Conservation (phyloP, 2,113 vertebrate species). For the Mesoclemmys tuberculata region DNA sequence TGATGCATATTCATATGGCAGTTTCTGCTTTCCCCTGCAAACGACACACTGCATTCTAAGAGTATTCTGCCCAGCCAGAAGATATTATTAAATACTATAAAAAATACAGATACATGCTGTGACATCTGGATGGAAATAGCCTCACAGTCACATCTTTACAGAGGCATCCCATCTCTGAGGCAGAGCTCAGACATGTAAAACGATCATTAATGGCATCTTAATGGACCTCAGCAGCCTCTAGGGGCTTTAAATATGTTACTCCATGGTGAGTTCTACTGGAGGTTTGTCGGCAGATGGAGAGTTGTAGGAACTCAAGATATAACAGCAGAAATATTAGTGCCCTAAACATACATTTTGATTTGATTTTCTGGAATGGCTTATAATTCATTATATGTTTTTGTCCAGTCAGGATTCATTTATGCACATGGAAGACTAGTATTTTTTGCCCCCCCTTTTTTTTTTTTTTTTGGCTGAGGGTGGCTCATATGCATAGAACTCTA, state of each 20-base stretch:
- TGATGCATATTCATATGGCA: slow-evolving; percentile 18
- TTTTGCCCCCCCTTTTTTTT: neutral
- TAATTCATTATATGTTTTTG: slow-evolving; percentile 36
- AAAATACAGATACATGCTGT: slow-evolving; percentile 36
- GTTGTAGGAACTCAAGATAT: slow-evolving; percentile 22
- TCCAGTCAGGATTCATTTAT: neutral
- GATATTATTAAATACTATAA: slow-evolving; percentile 56
- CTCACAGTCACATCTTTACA: slow-evolving; percentile 22
- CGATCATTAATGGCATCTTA: slow-evolving; percentile 51
- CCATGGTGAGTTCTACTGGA: slow-evolving; percentile 2
- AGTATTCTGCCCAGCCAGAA: slow-evolving; percentile 22
- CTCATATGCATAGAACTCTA: neutral
- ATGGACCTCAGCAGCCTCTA: slow-evolving; percentile 27
- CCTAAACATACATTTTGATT: slow-evolving; percentile 13
- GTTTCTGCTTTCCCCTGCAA: slow-evolving; percentile 8
- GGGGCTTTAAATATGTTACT: slow-evolving; percentile 25
- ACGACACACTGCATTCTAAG: slow-evolving; percentile 18
- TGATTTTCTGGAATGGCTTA: neutral
- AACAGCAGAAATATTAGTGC: slow-evolving; percentile 19
- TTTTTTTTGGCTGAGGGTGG: neutral
- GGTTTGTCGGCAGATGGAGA: slow-evolving; percentile 50
- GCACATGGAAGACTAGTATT: neutral
- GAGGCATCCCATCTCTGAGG: neutral
- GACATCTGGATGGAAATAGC: slow-evolving; percentile 64
- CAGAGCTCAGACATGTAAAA: slow-evolving; percentile 16